Percentiles rank a stretch among this genome's conserved stretches.
phyloP scores from a whole-genome alignment of 2,888 invertebrate genomes.

The Drosophila sordidula region DNA sequence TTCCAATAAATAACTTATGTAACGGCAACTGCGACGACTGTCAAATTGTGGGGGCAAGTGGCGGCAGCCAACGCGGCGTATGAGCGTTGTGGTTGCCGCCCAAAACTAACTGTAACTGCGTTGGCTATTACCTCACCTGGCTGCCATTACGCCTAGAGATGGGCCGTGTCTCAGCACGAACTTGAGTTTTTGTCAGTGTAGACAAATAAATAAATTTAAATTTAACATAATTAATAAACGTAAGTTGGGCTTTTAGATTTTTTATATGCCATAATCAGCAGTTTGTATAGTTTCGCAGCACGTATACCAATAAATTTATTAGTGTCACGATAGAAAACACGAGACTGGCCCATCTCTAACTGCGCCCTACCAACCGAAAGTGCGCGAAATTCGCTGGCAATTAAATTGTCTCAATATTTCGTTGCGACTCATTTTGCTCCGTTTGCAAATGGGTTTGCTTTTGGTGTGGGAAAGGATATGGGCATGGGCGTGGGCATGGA shows the following conservation, averaged over 20 bases:
- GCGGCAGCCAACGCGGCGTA: conserved; percentile 33
- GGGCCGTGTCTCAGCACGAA: background rate
- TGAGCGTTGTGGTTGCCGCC: conserved; percentile 45
- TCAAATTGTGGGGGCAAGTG: conserved; percentile 22
- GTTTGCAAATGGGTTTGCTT: conserved; percentile 5
- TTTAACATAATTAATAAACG: no score
- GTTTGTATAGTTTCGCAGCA: no score
- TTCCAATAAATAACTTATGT: conserved; percentile 71
- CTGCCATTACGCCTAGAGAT: conserved; percentile 12
- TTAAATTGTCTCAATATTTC: conserved; percentile 61
- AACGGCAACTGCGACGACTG: conserved; percentile 58
- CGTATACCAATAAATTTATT: background rate
- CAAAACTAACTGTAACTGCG: conserved; percentile 39
- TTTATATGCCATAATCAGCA: no score
- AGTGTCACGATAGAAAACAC: background rate
- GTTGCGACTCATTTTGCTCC: conserved; percentile 23
- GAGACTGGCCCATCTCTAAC: conserved; percentile 7
- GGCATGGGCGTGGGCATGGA: background rate
- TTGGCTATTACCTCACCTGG: conserved; percentile 24
- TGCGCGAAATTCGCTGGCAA: conserved; percentile 39
- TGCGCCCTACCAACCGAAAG: background rate
- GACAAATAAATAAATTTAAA: background rate
- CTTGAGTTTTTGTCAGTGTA: background rate
- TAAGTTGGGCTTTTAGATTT: no score
- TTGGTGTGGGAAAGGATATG: background rate